Evolutionary conservation across 2,797 vertebrate genomes (phyloP), one percentile per base, ranked within the genome.

Genomic region (Odontamblyopus lacepedii): DNA sequence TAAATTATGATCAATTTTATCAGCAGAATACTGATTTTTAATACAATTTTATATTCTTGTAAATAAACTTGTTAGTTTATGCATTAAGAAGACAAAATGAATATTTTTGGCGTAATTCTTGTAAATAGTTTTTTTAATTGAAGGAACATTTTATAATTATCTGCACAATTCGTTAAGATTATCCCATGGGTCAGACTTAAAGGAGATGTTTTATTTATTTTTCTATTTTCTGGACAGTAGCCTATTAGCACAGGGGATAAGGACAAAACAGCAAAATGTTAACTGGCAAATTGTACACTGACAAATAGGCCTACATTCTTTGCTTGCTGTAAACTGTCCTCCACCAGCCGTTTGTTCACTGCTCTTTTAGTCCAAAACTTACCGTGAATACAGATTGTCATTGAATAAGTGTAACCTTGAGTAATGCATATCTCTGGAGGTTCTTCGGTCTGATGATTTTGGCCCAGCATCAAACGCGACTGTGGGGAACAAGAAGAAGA

Each of bases 391-490:
- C 87, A 80, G 86, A 74, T 86, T 88, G 82, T 84, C 73, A 81
- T 53, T 78, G 73, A 78, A 79, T 78, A 55, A 30, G 76, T 77
- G 73, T 91, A 88, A 89, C 88, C 86, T 77, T 35, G 8, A 53
- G 70, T 83, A 84, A 90, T 82, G 82, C 79, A 35, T 64, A 71
- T 86, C 76, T 81, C 70, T 69, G 76, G 70, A 78, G 78, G 76
- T 81, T 89, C 87, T 79, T 73, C 70, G 69, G 26, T 69, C 74
- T 78, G 83, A 82, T 71, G 67, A 72, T 73, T 75, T 81, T 92
- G 90, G 87, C 85, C 63, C 51, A 2, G 73, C 86, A 86, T 91
- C 90, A 92, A 73, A 89, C 78, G 61, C 75, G 41, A 85, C 79
- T 72, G 57, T 1, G 55, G 74, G 64, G 76, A 83, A 50, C 74